Evolutionary conservation across 2,797 vertebrate species (phyloP).

Genomic region (Sandelia bainsii): DNA sequence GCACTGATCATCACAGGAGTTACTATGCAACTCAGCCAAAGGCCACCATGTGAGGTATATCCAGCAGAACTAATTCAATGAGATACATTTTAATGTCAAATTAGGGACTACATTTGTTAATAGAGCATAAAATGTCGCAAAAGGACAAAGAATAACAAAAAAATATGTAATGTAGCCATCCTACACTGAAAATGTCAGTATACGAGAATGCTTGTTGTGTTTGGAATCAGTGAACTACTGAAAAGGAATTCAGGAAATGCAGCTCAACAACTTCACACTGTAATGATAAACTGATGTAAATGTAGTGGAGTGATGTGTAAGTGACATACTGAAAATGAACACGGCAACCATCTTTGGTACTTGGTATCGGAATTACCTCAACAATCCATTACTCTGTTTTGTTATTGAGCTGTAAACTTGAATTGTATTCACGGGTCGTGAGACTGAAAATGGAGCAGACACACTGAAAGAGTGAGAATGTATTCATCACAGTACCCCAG

Average conservation of each 20-base stretch:
- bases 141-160: constrained; percentile 14
- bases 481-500: constrained; percentile 22
- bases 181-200: constrained; percentile 33
- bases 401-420: constrained; percentile 21
- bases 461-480: constrained; percentile 26
- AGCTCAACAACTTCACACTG: constrained; percentile 21
- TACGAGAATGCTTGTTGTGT: constrained; percentile 19
- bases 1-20: constrained; percentile 10
- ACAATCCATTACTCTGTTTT: constrained; percentile 24
- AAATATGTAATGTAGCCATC: neutral
- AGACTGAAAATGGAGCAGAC: constrained; percentile 15
- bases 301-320: neutral
- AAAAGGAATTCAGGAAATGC: constrained; percentile 51
- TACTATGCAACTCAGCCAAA: constrained; percentile 32
- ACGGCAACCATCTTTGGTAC: neutral
- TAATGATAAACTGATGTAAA: neutral
- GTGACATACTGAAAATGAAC: constrained; percentile 33
- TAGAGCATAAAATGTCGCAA: constrained; percentile 51
- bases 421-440: constrained; percentile 1
- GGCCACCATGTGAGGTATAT: constrained; percentile 13
- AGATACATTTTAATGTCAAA: constrained; percentile 35
- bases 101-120: constrained; percentile 33
- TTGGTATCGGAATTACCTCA: constrained; percentile 6
- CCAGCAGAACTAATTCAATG: constrained; percentile 19
- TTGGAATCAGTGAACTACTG: constrained; percentile 29